Conservation (phyloP, 2,888 invertebrate species). For the Tridacna crocea region DNA sequence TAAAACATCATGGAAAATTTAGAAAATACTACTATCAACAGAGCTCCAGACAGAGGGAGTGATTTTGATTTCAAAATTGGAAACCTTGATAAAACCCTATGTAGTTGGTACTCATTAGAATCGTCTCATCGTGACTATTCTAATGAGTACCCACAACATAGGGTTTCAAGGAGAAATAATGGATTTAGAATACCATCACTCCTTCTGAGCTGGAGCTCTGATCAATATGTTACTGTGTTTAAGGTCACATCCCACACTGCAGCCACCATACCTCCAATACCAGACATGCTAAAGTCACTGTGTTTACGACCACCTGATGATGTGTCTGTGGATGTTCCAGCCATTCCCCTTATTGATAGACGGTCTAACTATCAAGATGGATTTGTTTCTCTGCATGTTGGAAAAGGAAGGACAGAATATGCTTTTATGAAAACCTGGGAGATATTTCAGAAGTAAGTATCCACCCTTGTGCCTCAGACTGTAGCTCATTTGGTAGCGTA, state of each 20-base stretch:
- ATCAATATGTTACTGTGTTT: not conserved
- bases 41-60: too few species aligned
- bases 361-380: slow-evolving; percentile 41
- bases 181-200: too few species aligned
- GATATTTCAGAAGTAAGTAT: slow-evolving; percentile 52
- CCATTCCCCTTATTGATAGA: slow-evolving; percentile 33
- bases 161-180: too few species aligned
- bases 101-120: too few species aligned
- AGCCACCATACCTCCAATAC: slow-evolving; percentile 49
- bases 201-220: too few species aligned
- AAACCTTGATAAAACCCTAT: too few species aligned
- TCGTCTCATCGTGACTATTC: too few species aligned
- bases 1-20: too few species aligned
- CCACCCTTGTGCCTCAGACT: not conserved
- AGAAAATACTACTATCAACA: too few species aligned
- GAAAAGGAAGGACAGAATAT: slow-evolving; percentile 63
- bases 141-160: too few species aligned
- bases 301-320: slow-evolving; percentile 33
- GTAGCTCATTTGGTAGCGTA: too few species aligned
- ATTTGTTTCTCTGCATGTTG: slow-evolving; percentile 40
- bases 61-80: too few species aligned
- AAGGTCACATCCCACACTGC: slow-evolving; percentile 63
- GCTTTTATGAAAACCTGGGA: slow-evolving; percentile 59
- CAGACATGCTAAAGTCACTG: slow-evolving; percentile 61
- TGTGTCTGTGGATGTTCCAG: not conserved